These are phyloP conservation scores for Manis javanica DNA, from an alignment of 2,797 vertebrate species.

Conservation along the genomic window DNA sequence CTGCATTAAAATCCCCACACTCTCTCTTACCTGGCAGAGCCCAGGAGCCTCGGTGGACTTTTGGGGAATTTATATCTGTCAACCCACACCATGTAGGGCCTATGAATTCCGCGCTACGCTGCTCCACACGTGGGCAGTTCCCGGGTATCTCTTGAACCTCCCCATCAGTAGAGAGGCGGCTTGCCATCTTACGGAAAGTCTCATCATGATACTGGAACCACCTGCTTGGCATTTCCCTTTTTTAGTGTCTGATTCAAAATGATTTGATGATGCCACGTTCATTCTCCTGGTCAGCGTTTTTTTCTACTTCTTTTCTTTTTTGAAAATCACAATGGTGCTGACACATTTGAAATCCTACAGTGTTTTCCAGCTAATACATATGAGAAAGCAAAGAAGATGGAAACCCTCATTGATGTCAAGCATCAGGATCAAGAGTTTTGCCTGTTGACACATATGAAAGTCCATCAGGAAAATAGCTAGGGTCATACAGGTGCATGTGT, in stretches of 20 bases:
- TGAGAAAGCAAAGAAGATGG: not conserved
- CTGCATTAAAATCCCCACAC: not conserved
- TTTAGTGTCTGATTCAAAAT: not conserved
- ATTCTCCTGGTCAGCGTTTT: not conserved
- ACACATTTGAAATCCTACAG: not conserved
- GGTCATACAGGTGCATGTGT: not conserved
- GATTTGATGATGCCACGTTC: not conserved
- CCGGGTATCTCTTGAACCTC: not conserved
- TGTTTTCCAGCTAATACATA: not conserved
- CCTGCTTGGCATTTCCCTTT: not conserved
- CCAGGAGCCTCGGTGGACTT: not conserved
- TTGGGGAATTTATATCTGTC: too few species aligned
- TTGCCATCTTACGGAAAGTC: not conserved
- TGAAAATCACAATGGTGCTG: not conserved
- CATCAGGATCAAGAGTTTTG: not conserved
- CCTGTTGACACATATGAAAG: not conserved
- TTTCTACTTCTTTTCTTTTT: not conserved
- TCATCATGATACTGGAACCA: not conserved
- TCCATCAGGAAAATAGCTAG: not conserved
- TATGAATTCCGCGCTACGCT: rapidly evolving
- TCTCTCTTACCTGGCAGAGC: not conserved
- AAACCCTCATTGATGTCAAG: not conserved
- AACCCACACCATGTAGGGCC: rapidly evolving
- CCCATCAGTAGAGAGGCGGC: not conserved
- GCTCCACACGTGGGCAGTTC: rapidly evolving